phyloP scores from a whole-genome alignment of 2,888 invertebrate species.

The Drosophila niveifrons region DNA sequence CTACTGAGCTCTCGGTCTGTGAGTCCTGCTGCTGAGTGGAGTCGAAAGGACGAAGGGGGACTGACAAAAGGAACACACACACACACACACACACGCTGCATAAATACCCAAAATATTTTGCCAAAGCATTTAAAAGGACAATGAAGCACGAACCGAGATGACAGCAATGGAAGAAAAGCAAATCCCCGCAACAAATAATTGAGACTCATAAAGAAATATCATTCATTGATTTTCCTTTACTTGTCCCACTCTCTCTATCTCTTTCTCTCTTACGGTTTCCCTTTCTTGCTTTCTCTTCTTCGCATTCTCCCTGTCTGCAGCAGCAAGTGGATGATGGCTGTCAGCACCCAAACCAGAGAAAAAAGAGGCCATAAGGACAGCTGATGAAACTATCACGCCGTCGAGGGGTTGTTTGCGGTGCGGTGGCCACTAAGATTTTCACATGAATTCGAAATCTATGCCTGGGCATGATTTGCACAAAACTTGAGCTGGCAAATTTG shows the following conservation, averaged over 20 bases:
- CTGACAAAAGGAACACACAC: constrained; percentile 60
- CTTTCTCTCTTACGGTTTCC: background rate
- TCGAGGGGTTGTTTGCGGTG: constrained; percentile 63
- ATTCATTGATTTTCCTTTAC: constrained; percentile 78
- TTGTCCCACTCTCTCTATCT: constrained; percentile 11
- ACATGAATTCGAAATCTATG: constrained; percentile 81
- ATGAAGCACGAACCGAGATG: constrained; percentile 71
- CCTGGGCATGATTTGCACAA: constrained; percentile 83
- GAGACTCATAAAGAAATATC: constrained; percentile 80
- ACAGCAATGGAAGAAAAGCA: constrained; percentile 65
- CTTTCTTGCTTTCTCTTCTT: background rate
- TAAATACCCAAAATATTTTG: constrained; percentile 80
- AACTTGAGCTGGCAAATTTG: constrained; percentile 74
- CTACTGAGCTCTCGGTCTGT: constrained; percentile 23
- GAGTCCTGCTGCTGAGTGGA: constrained; percentile 3
- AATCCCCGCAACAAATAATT: constrained; percentile 83
- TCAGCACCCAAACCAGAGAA: constrained; percentile 39
- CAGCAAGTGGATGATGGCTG: constrained; percentile 69
- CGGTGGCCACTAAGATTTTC: constrained; percentile 67
- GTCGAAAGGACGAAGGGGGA: background rate
- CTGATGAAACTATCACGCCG: constrained; percentile 76
- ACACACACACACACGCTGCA: constrained; percentile 46
- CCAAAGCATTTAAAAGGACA: constrained; percentile 81
- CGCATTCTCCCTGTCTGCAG: constrained; percentile 9
- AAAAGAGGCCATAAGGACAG: constrained; percentile 61